Evolutionary conservation across 1,140 invertebrate species (phyloP).

Genomic region (Pissodes strobi): DNA sequence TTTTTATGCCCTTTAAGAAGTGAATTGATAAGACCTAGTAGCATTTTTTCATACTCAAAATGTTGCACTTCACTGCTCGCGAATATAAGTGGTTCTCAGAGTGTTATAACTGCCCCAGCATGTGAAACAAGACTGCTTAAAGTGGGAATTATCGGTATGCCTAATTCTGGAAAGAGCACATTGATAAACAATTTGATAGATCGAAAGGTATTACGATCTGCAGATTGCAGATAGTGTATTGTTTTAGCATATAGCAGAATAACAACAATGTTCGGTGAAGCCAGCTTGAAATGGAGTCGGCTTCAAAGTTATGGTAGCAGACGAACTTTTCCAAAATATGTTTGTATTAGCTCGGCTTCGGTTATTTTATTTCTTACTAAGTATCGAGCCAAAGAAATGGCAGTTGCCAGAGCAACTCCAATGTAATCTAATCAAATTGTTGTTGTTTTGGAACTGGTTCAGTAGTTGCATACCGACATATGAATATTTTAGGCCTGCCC

Average conservation of each 20-base stretch:
- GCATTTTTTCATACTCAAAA: neutral
- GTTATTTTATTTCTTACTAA: too few relatives aligned
- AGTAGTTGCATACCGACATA: too few relatives aligned
- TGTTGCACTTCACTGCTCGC: neutral
- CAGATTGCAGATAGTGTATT: neutral
- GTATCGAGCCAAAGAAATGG: too few relatives aligned
- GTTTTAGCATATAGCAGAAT: neutral
- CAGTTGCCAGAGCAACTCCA: too few relatives aligned
- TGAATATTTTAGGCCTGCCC: slow-evolving; percentile 83
- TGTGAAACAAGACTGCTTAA: slow-evolving; percentile 65
- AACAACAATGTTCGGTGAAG: too few relatives aligned
- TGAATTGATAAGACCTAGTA: neutral
- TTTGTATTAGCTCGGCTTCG: slow-evolving; percentile 20
- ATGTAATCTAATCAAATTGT: too few relatives aligned
- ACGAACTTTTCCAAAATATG: too few relatives aligned
- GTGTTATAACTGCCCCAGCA: neutral
- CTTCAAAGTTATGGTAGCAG: neutral
- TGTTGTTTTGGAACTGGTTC: too few relatives aligned
- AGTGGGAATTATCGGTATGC: slow-evolving; percentile 86
- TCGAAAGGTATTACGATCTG: slow-evolving; percentile 67
- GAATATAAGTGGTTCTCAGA: neutral
- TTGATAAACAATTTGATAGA: slow-evolving; percentile 84
- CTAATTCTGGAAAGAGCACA: slow-evolving; percentile 94
- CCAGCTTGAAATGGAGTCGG: neutral
- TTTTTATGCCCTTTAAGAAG: neutral